Base-by-base conservation (phyloP, 1,140 invertebrate genomes). In the Drosophila sp. region DNA sequence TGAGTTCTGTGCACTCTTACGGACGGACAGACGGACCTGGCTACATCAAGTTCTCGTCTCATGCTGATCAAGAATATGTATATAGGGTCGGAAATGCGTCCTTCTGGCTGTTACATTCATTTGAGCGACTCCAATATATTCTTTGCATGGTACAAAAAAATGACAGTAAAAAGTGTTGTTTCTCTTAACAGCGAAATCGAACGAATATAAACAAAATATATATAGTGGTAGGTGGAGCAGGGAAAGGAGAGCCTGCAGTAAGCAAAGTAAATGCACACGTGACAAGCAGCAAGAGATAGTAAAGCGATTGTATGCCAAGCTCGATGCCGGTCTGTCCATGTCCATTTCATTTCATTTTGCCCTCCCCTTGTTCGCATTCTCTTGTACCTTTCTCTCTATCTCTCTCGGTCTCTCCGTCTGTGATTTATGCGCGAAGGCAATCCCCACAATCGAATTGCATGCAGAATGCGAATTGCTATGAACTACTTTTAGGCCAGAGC, bases 101-200 rank as follows among this genome's bases (percentile, higher is more conserved):
- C 17, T 17, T 17, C 17, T 17, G 17, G 17, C 17, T 17, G 17
- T 17, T 17, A 17, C 17, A 17, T 17, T 17, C 17, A 17, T 17
- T 17, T 17, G 17, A 17, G 17, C 17, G 17, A 17, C 17, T 17
- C 17, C 17, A 17, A 17, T 17, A 17, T 17, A 17, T 17, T 17
- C 17, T 17, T 17, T 17, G 17, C 17, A 17, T 17, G 17, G 17
- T 17, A 38, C 3, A 27, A 50, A 27, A 50, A 50, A 50, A 50
- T 23, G 44, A 50, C 44, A 50, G 25, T 25, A 50, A 50, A 50
- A 50, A 27, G 44, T 50, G 23, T 67, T 47, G 56, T 62, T 86
- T 63, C 79, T 75, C 72, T 60, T 87, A 83, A 83, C 82, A 87
- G 84, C 80, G 87, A 86, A 86, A 86, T 86, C 83, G 82, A 86